phyloP scores from a whole-genome alignment of 2,888 invertebrate species.

The Icerya purchasi region DNA sequence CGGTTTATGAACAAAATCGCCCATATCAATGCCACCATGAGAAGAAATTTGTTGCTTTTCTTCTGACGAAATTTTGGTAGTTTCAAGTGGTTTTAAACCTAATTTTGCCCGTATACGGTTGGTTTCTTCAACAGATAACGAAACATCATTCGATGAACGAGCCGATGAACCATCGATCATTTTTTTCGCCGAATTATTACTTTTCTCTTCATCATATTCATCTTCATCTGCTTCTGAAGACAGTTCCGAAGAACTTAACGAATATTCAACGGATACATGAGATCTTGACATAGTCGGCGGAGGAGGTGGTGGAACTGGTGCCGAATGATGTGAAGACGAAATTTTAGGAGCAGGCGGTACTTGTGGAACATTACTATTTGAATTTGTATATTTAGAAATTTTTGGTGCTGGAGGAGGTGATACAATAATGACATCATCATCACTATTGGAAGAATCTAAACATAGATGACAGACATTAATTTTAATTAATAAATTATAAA shows the following conservation, averaged over 20 bases:
- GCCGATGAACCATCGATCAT: slow-evolving; percentile 7
- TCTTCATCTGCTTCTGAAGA: not conserved
- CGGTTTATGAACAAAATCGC: slow-evolving; percentile 68
- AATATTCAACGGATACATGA: slow-evolving; percentile 17
- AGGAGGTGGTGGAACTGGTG: slow-evolving; percentile 22
- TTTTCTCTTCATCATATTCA: not conserved
- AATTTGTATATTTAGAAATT: slow-evolving; percentile 11
- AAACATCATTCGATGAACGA: slow-evolving; percentile 23
- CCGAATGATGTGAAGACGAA: not conserved
- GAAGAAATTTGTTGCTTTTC: slow-evolving; percentile 14
- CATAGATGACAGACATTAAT: not conserved
- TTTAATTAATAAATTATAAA: slow-evolving; percentile 3
- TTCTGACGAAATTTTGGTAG: slow-evolving; percentile 26
- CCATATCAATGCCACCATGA: slow-evolving; percentile 25
- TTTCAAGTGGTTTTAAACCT: slow-evolving; percentile 76
- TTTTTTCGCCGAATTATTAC: slow-evolving; percentile 1
- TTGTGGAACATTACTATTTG: not conserved
- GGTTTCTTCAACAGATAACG: slow-evolving; percentile 59
- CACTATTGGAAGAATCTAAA: slow-evolving; percentile 5
- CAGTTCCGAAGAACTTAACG: not conserved
- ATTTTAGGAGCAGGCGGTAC: slow-evolving; percentile 14
- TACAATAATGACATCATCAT: slow-evolving; percentile 16
- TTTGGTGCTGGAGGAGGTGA: slow-evolving; percentile 18
- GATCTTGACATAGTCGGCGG: slow-evolving; percentile 26
- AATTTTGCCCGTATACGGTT: slow-evolving; percentile 79